phyloP scores from a whole-genome alignment of 2,888 invertebrate species.

The Entomobrya proxima region DNA sequence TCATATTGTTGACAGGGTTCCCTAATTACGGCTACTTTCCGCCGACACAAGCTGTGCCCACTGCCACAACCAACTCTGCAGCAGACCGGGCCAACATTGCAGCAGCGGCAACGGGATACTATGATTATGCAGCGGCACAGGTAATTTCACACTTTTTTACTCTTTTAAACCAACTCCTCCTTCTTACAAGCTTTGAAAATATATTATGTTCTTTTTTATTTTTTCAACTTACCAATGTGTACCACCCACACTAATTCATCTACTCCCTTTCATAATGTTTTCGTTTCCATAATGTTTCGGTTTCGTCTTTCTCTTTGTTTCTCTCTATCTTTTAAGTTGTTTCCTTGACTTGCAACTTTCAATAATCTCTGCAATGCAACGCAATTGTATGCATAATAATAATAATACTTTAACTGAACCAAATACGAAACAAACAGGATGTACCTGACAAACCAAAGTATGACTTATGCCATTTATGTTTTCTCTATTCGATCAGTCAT shows the following conservation, averaged over 20 bases:
- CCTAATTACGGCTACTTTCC: conserved; percentile 79
- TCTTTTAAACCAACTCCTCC: background rate
- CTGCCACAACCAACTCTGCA: conserved; percentile 77
- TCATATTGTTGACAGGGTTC: conserved; percentile 77
- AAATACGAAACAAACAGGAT: background rate
- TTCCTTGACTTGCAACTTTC: conserved; percentile 22
- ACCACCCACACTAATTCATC: background rate
- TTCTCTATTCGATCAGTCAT: conserved; percentile 3
- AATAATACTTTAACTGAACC: background rate
- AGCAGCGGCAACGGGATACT: conserved; percentile 77
- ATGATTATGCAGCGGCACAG: conserved; percentile 76
- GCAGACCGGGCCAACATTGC: conserved; percentile 77
- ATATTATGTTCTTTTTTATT: background rate
- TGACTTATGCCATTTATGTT: background rate
- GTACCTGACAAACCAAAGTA: background rate
- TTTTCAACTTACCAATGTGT: background rate
- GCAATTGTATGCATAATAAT: no score
- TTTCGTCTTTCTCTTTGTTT: conserved; percentile 16
- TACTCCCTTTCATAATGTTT: conserved; percentile 7
- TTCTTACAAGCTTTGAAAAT: background rate
- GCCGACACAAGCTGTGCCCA: conserved; percentile 80
- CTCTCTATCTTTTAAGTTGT: background rate
- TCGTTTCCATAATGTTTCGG: background rate
- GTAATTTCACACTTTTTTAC: conserved; percentile 66
- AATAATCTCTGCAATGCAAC: no score